phyloP scores from a whole-genome alignment of 2,888 invertebrate genomes.

The Marronus borbonicus region DNA sequence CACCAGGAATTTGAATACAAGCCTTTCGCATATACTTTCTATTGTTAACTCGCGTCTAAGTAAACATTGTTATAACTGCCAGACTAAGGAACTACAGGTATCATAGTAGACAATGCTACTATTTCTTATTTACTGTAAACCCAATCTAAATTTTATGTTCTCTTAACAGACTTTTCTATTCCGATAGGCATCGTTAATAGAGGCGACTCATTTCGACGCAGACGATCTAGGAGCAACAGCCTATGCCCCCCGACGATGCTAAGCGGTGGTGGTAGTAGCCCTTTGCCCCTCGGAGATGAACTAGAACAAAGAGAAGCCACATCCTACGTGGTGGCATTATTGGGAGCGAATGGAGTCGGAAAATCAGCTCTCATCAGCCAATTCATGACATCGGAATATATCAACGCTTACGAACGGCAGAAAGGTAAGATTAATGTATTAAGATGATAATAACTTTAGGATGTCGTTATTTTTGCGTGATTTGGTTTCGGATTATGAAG shows the following conservation, averaged over 20 bases:
- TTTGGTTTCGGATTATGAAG: too few species aligned
- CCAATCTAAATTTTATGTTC: too few species aligned
- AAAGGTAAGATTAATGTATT: constrained; percentile 74
- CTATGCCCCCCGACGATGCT: constrained; percentile 75
- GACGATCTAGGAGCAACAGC: constrained; percentile 88
- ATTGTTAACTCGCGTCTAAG: too few species aligned
- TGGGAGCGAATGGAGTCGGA: constrained; percentile 87
- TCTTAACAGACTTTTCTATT: constrained; percentile 47
- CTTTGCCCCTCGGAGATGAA: constrained; percentile 71
- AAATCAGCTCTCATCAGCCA: constrained; percentile 90
- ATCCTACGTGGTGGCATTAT: constrained; percentile 81
- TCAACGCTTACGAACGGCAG: constrained; percentile 92
- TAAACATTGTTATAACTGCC: too few species aligned
- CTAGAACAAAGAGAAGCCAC: constrained; percentile 70
- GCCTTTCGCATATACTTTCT: too few species aligned
- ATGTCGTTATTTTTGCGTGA: not conserved
- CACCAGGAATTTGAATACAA: too few species aligned
- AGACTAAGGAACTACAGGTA: too few species aligned
- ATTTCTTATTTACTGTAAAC: too few species aligned
- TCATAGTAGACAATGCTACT: too few species aligned
- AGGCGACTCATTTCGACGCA: constrained; percentile 92
- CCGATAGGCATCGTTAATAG: constrained; percentile 90
- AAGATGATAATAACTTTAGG: not conserved
- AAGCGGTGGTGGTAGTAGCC: constrained; percentile 61
- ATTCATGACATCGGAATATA: constrained; percentile 94